Percentiles rank a stretch among this genome's conserved stretches.
These are phyloP conservation scores for Lophotis ruficrista DNA, from an alignment of 2,113 vertebrate species.

Conservation along the genomic window DNA sequence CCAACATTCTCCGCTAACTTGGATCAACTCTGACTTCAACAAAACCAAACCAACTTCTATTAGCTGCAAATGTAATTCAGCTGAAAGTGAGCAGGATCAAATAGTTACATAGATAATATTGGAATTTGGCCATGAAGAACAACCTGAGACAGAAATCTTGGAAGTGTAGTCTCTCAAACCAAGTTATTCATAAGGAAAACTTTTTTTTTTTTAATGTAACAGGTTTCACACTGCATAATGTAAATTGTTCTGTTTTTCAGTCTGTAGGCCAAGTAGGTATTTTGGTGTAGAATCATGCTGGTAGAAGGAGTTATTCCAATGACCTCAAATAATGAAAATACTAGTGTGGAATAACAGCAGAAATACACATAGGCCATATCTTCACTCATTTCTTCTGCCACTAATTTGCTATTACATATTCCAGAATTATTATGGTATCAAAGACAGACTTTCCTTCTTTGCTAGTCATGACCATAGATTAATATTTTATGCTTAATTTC, in stretches of 20 bases:
- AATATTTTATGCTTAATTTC: background rate
- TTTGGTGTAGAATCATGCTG: background rate
- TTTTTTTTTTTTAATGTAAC: background rate
- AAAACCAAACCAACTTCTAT: background rate
- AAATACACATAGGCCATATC: background rate
- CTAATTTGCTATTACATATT: background rate
- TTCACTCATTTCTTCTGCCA: background rate
- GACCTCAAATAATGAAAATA: background rate
- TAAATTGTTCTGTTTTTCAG: background rate
- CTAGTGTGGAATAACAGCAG: background rate
- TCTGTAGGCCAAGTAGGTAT: background rate
- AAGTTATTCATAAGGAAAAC: background rate
- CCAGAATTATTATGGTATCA: background rate
- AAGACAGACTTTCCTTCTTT: background rate
- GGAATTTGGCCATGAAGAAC: background rate
- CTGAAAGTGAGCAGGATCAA: background rate
- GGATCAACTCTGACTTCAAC: background rate
- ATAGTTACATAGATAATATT: background rate
- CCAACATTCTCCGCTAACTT: background rate
- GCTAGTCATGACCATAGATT: background rate
- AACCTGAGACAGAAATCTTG: background rate
- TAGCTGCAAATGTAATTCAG: background rate
- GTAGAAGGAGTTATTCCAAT: background rate
- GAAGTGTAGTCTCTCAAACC: background rate
- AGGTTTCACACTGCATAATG: background rate